These are phyloP conservation scores for Nothoprocta perdicaria DNA, from an alignment of 2,113 vertebrate genomes.

Conservation along the genomic window DNA sequence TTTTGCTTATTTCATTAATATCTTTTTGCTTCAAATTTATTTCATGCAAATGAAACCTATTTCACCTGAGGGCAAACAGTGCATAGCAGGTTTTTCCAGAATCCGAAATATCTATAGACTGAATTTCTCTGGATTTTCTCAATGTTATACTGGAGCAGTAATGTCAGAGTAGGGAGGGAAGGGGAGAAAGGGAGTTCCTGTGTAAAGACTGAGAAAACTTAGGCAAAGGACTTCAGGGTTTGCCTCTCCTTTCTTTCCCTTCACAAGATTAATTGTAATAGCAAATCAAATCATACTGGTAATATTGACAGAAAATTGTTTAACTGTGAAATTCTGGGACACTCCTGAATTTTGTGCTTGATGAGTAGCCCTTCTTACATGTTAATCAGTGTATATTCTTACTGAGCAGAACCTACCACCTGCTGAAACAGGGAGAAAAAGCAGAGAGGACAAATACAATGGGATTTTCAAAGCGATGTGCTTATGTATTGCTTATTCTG, in stretches of 20 bases:
- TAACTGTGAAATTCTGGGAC: background rate
- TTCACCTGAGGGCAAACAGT: background rate
- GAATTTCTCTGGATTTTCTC: background rate
- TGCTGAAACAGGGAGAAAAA: constrained; percentile 50
- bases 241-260: background rate
- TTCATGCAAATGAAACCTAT: background rate
- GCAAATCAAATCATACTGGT: background rate
- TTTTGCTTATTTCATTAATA: background rate
- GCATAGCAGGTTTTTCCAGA: background rate
- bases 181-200: background rate
- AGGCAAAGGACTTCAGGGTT: background rate
- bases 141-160: background rate
- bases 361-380: background rate
- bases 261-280: background rate
- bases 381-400: constrained; percentile 23
- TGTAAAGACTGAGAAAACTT: background rate
- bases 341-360: background rate
- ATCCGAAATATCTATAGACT: background rate
- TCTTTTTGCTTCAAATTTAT: background rate
- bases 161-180: background rate
- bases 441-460: constrained; percentile 74
- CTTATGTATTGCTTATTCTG: constrained; percentile 88
- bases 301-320: background rate
- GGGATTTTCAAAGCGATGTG: constrained; percentile 90
- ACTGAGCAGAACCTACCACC: constrained; percentile 60